A percentile compares a stretch with the other conserved stretches of the same genome.
Conservation (phyloP, 2,797 vertebrate species). For the Acanthiza pusilla region DNA sequence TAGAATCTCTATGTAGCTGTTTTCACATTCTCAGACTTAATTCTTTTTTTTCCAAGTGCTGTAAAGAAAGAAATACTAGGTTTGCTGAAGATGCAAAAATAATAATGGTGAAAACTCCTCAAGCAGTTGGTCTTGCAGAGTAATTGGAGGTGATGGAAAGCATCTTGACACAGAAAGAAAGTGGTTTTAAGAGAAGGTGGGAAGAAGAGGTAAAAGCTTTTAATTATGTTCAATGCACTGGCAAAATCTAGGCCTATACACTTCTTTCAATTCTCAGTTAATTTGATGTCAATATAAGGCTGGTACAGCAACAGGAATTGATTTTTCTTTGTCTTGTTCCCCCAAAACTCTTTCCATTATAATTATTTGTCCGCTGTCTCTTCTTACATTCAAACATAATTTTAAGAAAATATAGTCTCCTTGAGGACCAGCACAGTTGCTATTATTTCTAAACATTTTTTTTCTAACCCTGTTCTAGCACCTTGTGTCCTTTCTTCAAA, state of each 20-base stretch:
- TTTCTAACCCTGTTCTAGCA: neutral
- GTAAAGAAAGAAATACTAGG: neutral
- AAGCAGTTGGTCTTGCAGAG: neutral
- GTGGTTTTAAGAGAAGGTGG: neutral
- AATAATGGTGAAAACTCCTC: neutral
- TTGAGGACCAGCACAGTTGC: neutral
- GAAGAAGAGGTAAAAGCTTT: neutral
- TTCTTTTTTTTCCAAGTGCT: neutral
- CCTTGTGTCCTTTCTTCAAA: neutral
- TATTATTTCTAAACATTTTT: neutral
- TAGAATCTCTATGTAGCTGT: neutral
- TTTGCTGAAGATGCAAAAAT: neutral
- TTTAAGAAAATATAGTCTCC: neutral
- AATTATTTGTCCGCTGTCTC: neutral
- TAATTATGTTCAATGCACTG: neutral
- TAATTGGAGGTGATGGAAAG: neutral
- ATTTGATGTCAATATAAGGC: neutral
- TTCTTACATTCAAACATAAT: neutral
- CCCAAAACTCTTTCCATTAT: neutral
- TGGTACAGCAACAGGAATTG: neutral
- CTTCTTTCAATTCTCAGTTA: neutral
- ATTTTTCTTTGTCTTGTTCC: neutral
- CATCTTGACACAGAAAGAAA: neutral
- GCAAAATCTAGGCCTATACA: neutral
- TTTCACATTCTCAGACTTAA: neutral